Conservation (phyloP, 2,113 vertebrate genomes). For the Corythornis cristatus region DNA sequence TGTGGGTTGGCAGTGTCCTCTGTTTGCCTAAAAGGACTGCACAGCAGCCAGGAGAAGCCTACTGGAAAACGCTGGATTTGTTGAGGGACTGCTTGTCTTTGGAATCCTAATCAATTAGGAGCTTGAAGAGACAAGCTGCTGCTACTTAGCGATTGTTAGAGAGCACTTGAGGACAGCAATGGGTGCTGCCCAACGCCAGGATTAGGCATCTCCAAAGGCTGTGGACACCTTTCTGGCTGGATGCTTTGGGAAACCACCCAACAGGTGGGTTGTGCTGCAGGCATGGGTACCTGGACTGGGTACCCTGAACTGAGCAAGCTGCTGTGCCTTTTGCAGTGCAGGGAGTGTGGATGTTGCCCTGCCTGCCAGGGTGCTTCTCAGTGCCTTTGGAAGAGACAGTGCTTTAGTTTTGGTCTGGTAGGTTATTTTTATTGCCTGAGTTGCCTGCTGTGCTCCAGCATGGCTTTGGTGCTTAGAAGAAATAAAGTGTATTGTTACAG, state of each 20-base stretch:
- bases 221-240: background rate
- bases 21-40: background rate
- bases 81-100: background rate
- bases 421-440: background rate
- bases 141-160: background rate
- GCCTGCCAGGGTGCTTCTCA: background rate
- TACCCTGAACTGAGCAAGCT: background rate
- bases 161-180: background rate
- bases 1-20: background rate
- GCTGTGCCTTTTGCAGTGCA: background rate
- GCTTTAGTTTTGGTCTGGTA: background rate
- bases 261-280: background rate
- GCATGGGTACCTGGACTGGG: background rate
- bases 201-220: background rate
- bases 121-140: background rate
- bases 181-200: background rate
- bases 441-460: background rate
- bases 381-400: background rate
- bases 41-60: background rate
- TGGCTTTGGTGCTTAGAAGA: background rate
- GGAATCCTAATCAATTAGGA: background rate
- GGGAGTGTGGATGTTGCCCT: background rate
- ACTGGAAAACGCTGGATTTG: background rate
- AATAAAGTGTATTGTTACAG: background rate
- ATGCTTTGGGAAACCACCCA: background rate